These are phyloP conservation scores for Drosophila sulfurigaster DNA, from an alignment of 1,140 invertebrate species.

Conservation along the genomic window DNA sequence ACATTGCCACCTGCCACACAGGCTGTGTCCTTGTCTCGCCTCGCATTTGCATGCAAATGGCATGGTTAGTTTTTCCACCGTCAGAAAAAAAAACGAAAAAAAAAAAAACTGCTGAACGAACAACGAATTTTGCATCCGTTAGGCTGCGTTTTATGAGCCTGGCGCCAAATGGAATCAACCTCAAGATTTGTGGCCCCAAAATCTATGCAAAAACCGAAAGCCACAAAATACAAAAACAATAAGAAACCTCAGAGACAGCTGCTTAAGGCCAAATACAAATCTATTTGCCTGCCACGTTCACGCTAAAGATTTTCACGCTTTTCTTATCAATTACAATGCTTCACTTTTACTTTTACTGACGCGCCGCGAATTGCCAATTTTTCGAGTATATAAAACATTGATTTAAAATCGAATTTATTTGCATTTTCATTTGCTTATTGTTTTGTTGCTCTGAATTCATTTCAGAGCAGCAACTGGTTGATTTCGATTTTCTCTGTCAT, in stretches of 20 bases:
- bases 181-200: conserved; percentile 34
- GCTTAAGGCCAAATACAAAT: neutral
- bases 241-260: neutral
- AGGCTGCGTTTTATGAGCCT: conserved; percentile 44
- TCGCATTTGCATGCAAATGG: conserved; percentile 52
- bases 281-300: too few species aligned
- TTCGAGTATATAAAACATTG: too few species aligned
- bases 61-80: conserved; percentile 41
- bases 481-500: too few species aligned
- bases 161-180: conserved; percentile 22
- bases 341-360: too few species aligned
- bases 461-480: too few species aligned
- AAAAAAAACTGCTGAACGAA: too few species aligned
- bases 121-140: conserved; percentile 17
- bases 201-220: conserved; percentile 24
- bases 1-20: neutral
- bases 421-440: too few species aligned
- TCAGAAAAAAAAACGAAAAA: neutral
- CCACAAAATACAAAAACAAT: conserved; percentile 8
- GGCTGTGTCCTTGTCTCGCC: conserved; percentile 36
- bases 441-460: too few species aligned
- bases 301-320: too few species aligned
- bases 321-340: too few species aligned
- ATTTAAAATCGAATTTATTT: too few species aligned
- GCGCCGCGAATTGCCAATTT: too few species aligned